A percentile compares a stretch with the other conserved stretches of the same genome.
These are phyloP conservation scores for Chloropsis cyanopogon DNA, from an alignment of 2,113 vertebrate species.

Conservation along the genomic window DNA sequence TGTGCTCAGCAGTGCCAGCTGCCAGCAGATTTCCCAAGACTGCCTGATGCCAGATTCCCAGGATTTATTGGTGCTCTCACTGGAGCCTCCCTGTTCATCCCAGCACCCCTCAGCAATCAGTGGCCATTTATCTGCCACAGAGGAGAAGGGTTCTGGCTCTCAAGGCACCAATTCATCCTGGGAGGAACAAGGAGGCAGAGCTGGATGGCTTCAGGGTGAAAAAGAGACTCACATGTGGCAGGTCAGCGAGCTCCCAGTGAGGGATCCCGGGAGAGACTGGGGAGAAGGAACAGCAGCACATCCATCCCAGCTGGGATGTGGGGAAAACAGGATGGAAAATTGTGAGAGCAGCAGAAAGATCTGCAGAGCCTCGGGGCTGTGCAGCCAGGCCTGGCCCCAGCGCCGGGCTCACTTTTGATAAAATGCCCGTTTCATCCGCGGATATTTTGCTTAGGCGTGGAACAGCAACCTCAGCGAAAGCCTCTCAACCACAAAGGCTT, in stretches of 20 bases:
- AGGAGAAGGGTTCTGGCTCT: background rate
- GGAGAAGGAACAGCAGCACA: background rate
- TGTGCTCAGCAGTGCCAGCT: background rate
- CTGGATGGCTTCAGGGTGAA: background rate
- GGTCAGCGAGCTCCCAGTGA: background rate
- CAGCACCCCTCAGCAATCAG: background rate
- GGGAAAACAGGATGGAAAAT: background rate
- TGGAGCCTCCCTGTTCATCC: background rate
- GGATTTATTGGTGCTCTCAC: background rate
- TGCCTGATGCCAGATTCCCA: background rate
- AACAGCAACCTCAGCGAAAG: slow-evolving; percentile 11
- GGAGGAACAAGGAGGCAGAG: background rate
- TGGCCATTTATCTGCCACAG: background rate
- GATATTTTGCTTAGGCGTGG: background rate
- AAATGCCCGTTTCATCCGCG: background rate
- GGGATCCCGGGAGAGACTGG: background rate
- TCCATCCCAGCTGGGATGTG: background rate
- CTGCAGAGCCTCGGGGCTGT: background rate
- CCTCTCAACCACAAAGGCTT: background rate
- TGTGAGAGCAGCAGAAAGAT: background rate
- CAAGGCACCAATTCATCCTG: background rate
- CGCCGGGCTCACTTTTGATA: background rate
- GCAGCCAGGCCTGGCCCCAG: background rate
- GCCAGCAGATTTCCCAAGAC: background rate
- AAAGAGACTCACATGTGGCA: background rate